Percentiles rank a stretch among this genome's conserved stretches.
These are phyloP conservation scores for Panthera uncia DNA, from an alignment of 2,113 vertebrate species.

Conservation along the genomic window DNA sequence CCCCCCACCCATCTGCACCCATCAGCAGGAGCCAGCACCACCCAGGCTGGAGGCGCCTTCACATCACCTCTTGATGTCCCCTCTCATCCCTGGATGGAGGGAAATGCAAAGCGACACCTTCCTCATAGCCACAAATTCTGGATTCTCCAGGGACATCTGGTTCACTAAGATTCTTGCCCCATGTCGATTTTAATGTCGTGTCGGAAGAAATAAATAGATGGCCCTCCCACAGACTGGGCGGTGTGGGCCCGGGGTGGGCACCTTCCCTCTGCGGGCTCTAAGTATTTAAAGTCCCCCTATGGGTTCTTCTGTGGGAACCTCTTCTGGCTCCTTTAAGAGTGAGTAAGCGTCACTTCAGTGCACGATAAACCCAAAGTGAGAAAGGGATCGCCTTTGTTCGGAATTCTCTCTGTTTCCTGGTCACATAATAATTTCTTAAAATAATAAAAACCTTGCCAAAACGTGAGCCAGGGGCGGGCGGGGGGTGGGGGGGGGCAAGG, in stretches of 20 bases:
- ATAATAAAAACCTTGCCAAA: neutral
- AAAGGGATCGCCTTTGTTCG: neutral
- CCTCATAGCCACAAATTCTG: too few relatives aligned
- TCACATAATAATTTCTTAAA: neutral
- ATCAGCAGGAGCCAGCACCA: neutral
- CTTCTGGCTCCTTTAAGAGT: neutral
- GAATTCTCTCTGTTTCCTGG: neutral
- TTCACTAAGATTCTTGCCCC: neutral
- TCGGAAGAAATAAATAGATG: rapidly evolving
- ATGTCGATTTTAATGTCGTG: rapidly evolving
- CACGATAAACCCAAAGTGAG: neutral
- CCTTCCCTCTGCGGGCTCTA: neutral
- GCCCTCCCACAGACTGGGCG: rapidly evolving
- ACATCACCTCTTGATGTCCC: rapidly evolving
- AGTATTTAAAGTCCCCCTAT: neutral
- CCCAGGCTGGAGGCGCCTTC: neutral
- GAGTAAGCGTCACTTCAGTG: neutral
- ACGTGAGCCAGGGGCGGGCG: neutral
- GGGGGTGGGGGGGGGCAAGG: neutral
- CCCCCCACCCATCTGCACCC: neutral
- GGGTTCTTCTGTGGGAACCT: rapidly evolving
- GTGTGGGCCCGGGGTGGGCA: neutral
- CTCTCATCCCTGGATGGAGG: neutral
- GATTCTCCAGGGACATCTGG: neutral
- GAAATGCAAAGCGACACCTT: rapidly evolving